These are phyloP conservation scores for Ectobius pallidus DNA, from an alignment of 2,888 invertebrate genomes.

Conservation along the genomic window DNA sequence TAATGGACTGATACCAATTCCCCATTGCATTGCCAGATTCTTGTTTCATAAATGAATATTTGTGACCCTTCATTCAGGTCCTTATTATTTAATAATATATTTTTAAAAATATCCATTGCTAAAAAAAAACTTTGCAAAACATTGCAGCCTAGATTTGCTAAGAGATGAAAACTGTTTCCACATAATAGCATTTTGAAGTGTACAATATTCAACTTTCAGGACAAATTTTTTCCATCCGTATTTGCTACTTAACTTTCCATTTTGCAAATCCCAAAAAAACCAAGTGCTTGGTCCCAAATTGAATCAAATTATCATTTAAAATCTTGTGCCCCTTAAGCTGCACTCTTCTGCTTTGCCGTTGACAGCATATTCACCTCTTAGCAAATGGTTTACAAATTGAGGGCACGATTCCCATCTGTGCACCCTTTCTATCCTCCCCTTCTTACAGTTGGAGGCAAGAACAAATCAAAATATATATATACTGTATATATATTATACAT, in stretches of 20 bases:
- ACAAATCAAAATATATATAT: slow-evolving; percentile 39
- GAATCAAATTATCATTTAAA: slow-evolving; percentile 36
- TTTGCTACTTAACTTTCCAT: neutral
- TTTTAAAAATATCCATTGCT: slow-evolving; percentile 33
- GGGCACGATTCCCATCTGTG: neutral
- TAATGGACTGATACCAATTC: slow-evolving; percentile 8
- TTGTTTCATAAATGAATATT: slow-evolving; percentile 12
- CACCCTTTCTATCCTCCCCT: slow-evolving; percentile 13
- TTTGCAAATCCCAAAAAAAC: slow-evolving; percentile 33
- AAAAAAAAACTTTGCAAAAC: slow-evolving; percentile 31
- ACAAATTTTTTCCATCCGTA: slow-evolving; percentile 2
- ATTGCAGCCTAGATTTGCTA: slow-evolving; percentile 35
- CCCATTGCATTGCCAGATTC: slow-evolving; percentile 21
- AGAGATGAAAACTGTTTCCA: slow-evolving; percentile 35
- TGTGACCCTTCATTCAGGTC: neutral
- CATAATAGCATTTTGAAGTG: slow-evolving; percentile 19
- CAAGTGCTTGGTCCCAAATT: slow-evolving; percentile 40
- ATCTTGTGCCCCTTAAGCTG: slow-evolving; percentile 23
- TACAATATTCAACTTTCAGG: slow-evolving; percentile 22
- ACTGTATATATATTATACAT: slow-evolving; percentile 35
- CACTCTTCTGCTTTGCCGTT: neutral
- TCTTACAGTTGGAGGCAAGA: slow-evolving; percentile 35
- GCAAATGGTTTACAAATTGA: slow-evolving; percentile 32
- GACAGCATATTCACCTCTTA: slow-evolving; percentile 36
- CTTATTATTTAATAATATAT: slow-evolving; percentile 21